These are phyloP conservation scores for Axinella damicornis DNA, from an alignment of 37 sponge, comb jelly and placozoan species.

Conservation along the genomic window DNA sequence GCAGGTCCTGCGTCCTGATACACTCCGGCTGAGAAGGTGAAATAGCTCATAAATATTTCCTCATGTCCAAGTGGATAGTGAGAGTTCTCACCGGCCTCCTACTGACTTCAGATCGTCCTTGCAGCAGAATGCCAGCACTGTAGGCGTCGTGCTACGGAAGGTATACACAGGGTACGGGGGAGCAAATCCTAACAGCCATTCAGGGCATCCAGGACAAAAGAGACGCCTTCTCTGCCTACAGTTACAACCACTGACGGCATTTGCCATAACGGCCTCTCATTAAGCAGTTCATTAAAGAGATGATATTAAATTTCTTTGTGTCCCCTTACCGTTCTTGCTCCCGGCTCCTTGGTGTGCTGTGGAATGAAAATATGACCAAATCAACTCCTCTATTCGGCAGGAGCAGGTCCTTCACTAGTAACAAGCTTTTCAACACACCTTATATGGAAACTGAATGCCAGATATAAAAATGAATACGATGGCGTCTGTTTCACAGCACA, in stretches of 20 bases:
- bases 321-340: not conserved
- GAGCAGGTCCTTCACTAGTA: too few relatives aligned
- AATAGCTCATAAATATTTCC: too few relatives aligned
- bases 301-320: not conserved
- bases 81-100: not conserved
- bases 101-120: not conserved
- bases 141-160: not conserved
- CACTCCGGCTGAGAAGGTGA: conserved; percentile 36
- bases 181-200: too few relatives aligned
- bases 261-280: too few relatives aligned
- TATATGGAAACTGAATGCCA: conserved; percentile 45
- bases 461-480: conserved; percentile 43
- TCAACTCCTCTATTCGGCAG: not conserved
- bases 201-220: too few relatives aligned
- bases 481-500: conserved; percentile 10
- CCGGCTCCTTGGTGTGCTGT: not conserved
- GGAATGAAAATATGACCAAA: not conserved
- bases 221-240: too few relatives aligned
- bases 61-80: too few relatives aligned
- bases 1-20: conserved; percentile 13
- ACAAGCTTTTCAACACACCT: conserved; percentile 15
- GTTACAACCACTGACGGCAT: too few relatives aligned
- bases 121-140: conserved; percentile 8
- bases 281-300: not conserved
- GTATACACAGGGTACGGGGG: too few relatives aligned